Conservation (phyloP, 2,113 vertebrate genomes). For the Myrmophylax atrothorax region DNA sequence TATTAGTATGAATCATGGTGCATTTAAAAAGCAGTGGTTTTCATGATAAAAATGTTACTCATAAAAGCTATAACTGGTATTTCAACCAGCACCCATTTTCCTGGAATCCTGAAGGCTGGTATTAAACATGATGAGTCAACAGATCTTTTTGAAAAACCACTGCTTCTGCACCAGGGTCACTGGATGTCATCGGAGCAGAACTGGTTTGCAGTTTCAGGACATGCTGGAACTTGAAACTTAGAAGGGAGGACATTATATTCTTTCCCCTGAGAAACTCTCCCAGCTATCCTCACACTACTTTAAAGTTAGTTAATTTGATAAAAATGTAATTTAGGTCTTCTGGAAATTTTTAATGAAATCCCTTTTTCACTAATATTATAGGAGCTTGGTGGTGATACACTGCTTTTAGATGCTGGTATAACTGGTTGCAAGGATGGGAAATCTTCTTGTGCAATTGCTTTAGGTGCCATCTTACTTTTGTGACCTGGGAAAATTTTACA, state of each 20-base stretch:
- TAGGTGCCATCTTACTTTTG: background rate
- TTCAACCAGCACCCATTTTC: background rate
- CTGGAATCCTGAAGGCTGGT: background rate
- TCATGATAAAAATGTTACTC: background rate
- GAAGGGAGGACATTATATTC: background rate
- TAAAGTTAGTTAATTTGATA: background rate
- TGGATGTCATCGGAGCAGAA: background rate
- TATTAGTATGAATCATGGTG: background rate
- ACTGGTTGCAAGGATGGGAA: background rate
- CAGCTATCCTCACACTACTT: background rate
- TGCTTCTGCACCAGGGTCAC: background rate
- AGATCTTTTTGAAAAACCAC: background rate
- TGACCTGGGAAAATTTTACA: background rate
- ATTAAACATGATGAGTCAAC: conserved; percentile 4
- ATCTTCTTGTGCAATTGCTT: background rate
- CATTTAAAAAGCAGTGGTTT: background rate
- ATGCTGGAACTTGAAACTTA: background rate
- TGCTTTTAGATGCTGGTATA: background rate
- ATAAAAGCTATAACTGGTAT: background rate
- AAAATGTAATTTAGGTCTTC: background rate
- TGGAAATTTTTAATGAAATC: background rate
- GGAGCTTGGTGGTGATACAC: background rate
- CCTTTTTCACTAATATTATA: background rate
- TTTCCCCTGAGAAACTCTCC: background rate
- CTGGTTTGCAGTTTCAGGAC: background rate